Base-by-base conservation (phyloP, 2,797 vertebrate species). In the Salmo trutta region DNA sequence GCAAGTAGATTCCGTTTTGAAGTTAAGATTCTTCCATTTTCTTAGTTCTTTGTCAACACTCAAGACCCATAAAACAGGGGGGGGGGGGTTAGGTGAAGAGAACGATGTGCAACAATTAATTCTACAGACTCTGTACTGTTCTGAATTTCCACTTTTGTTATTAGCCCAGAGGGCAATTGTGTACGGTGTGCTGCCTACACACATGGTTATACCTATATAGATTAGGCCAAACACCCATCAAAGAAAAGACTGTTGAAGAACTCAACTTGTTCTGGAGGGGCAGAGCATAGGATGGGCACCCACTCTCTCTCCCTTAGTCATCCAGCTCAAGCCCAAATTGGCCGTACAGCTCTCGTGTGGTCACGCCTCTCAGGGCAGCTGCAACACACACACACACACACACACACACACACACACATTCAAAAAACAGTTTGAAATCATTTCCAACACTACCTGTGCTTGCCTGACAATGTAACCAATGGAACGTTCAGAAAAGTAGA, bases 291-390 rank as follows among this genome's bases (percentile, higher is more conserved):
- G 67, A 62, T 62, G 59, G 66, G 6, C 51, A 27, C 41, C 47
- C 71, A 56, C 51, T 8, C 8, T 1, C 76, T 66, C 75, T 51
- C 71, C 56, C 41, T 41, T 8, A 41, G 41, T 41, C 8, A 10
- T 47, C 41, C 79, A 97, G 81, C 51, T 97, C 96, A 84, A 99
- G 91, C 70, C 91, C 95, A 67, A 97, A 99, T 76, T 95, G 41
- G 10, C 41, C 10, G 0, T 47, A 47, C 10, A 47, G 41, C 10
- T 47, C 41, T 47, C 10, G 95, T 74, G 96, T 97, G 87, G 97
- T 97, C 87, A 96, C 94, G 36, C 97, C 96, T 88, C 94, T 94
- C 85, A 97, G 92, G 77, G 94, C 82, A 67, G 97, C 97, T 99
- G 86, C 1, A 12, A 24, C 16, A 79, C 73, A 79, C 16, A 15